phyloP scores from a whole-genome alignment of 2,113 vertebrate genomes.

The Phaethornis superciliosus region DNA sequence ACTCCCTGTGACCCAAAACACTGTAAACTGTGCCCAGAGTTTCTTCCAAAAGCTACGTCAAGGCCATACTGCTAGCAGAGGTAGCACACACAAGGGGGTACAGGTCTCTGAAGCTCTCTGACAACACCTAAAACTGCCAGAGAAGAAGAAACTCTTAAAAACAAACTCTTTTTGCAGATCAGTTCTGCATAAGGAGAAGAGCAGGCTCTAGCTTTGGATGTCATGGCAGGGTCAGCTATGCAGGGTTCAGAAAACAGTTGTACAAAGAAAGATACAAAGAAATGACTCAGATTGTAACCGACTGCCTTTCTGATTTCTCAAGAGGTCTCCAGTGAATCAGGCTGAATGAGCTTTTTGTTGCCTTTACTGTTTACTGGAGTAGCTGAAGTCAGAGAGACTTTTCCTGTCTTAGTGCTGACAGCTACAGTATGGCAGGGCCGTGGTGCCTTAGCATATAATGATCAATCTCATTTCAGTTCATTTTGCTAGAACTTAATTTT shows the following conservation, averaged over 20 bases:
- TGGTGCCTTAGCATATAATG: conserved; percentile 19
- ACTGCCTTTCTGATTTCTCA: conserved; percentile 39
- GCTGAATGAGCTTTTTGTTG: conserved; percentile 51
- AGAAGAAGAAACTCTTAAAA: not conserved
- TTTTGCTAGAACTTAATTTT: conserved; percentile 69
- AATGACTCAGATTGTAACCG: not conserved
- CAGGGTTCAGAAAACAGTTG: conserved; percentile 32
- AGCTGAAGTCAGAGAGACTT: conserved; percentile 41
- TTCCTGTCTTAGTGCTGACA: conserved; percentile 48
- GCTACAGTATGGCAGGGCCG: conserved; percentile 6
- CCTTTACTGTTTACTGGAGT: conserved; percentile 25
- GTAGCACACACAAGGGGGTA: not conserved
- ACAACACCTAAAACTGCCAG: not conserved
- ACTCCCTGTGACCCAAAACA: not conserved
- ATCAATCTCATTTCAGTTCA: conserved; percentile 62
- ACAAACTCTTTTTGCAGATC: not conserved
- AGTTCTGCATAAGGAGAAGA: not conserved
- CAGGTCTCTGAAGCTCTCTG: not conserved
- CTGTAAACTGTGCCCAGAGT: not conserved
- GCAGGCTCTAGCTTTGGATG: not conserved
- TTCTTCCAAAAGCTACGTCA: not conserved
- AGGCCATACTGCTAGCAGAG: not conserved
- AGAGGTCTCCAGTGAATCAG: conserved; percentile 22
- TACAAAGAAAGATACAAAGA: conserved; percentile 33
- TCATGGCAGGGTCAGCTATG: not conserved